Conservation (phyloP, 1,140 invertebrate genomes). For the Drosophila willistoni region DNA sequence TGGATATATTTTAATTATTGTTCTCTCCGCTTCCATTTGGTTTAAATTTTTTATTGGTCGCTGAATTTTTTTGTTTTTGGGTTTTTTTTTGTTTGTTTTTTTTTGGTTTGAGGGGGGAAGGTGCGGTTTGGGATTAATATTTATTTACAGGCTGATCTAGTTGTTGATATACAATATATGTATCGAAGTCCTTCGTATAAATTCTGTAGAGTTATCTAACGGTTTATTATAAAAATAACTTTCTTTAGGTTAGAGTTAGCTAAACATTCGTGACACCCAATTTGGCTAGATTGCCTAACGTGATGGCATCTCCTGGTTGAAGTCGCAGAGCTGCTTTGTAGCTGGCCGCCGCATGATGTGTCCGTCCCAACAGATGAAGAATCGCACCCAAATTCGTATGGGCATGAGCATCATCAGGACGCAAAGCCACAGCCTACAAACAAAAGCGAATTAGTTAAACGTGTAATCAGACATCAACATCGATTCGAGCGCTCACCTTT, state of each 20-base stretch:
- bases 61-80: slow-evolving; percentile 6
- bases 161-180: slow-evolving; percentile 73
- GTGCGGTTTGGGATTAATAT: neutral
- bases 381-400: slow-evolving; percentile 97
- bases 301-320: slow-evolving; percentile 93
- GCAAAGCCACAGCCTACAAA: slow-evolving; percentile 70
- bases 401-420: slow-evolving; percentile 88
- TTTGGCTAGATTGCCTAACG: slow-evolving; percentile 94
- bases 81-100: neutral
- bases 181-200: slow-evolving; percentile 80
- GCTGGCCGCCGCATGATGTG: slow-evolving; percentile 91
- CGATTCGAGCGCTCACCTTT: slow-evolving; percentile 84
- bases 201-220: slow-evolving; percentile 78
- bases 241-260: slow-evolving; percentile 24
- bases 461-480: neutral
- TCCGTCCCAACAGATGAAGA: slow-evolving; percentile 95
- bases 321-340: slow-evolving; percentile 92
- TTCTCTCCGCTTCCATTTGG: slow-evolving; percentile 52
- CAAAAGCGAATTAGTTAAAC: neutral
- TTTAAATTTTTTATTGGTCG: slow-evolving; percentile 30
- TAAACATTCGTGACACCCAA: slow-evolving; percentile 84
- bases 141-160: slow-evolving; percentile 62
- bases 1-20: slow-evolving; percentile 68
- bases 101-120: neutral
- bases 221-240: slow-evolving; percentile 69